These are phyloP conservation scores for Dendronephthya gigantea DNA, from an alignment of 64 coral and sea anemone species.

Conservation along the genomic window DNA sequence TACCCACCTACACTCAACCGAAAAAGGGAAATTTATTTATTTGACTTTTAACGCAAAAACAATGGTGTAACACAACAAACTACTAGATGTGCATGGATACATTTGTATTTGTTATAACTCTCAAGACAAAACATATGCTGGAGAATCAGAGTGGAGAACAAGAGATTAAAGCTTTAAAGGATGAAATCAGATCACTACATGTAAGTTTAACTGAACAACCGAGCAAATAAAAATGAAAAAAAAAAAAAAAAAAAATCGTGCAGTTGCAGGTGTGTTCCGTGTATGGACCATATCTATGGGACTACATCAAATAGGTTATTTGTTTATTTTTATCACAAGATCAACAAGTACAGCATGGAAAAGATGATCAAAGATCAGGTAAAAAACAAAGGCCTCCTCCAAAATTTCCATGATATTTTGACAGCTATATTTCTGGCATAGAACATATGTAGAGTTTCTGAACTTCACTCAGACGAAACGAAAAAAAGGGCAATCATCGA, in stretches of 20 bases:
- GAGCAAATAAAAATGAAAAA: background rate
- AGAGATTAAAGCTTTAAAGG: slow-evolving; percentile 4
- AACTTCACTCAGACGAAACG: too few species aligned
- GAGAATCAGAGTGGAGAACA: background rate
- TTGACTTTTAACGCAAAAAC: too few species aligned
- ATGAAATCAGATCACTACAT: background rate
- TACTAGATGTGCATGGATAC: background rate
- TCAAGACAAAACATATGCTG: background rate
- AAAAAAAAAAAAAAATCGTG: too few species aligned
- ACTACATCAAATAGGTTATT: background rate
- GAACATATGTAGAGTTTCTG: too few species aligned
- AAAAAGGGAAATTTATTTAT: too few species aligned
- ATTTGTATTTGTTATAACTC: background rate
- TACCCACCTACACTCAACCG: too few species aligned
- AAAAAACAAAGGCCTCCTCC: too few species aligned
- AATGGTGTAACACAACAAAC: background rate
- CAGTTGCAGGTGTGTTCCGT: too few species aligned
- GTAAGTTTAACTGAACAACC: too few species aligned
- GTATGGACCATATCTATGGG: background rate
- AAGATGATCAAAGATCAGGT: slow-evolving; percentile 12
- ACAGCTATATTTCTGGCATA: too few species aligned
- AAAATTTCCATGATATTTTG: too few species aligned
- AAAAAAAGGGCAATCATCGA: too few species aligned
- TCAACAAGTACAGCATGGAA: background rate
- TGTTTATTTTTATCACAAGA: background rate